These are phyloP conservation scores for Drosophila aldrichi DNA, from an alignment of 2,888 invertebrate genomes.

Conservation along the genomic window DNA sequence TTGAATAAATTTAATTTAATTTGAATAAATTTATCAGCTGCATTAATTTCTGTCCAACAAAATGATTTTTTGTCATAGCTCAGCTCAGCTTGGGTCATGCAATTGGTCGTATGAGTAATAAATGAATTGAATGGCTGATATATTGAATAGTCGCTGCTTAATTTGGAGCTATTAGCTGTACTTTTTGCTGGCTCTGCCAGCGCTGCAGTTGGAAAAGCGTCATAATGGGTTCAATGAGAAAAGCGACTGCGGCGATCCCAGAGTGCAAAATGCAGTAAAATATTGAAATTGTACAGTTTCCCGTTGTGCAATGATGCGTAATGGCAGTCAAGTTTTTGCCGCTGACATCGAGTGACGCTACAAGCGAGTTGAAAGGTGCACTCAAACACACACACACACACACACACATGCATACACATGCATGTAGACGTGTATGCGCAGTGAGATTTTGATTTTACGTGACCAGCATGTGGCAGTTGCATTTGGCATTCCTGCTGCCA, in stretches of 20 bases:
- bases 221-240: slow-evolving; percentile 17
- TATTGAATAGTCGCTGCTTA: slow-evolving; percentile 7
- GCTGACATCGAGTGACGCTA: slow-evolving; percentile 24
- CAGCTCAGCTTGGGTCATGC: neutral
- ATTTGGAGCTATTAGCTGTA: slow-evolving; percentile 28
- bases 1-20: neutral
- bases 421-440: slow-evolving; percentile 29
- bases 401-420: slow-evolving; percentile 6
- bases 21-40: neutral
- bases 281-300: slow-evolving; percentile 71
- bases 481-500: slow-evolving; percentile 19
- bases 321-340: slow-evolving; percentile 54
- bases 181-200: slow-evolving; percentile 29
- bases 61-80: too few species aligned
- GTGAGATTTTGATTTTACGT: slow-evolving; percentile 65
- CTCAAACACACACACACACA: slow-evolving; percentile 17
- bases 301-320: slow-evolving; percentile 70
- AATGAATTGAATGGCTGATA: slow-evolving; percentile 23
- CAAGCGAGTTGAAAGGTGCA: slow-evolving; percentile 60
- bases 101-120: slow-evolving; percentile 33
- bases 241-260: slow-evolving; percentile 38
- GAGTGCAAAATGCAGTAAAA: slow-evolving; percentile 75
- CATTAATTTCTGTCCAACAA: neutral
- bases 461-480: slow-evolving; percentile 66
- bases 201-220: slow-evolving; percentile 15